Base-by-base conservation (phyloP, 2,888 invertebrate species). In the Hydropsyche betteni region DNA sequence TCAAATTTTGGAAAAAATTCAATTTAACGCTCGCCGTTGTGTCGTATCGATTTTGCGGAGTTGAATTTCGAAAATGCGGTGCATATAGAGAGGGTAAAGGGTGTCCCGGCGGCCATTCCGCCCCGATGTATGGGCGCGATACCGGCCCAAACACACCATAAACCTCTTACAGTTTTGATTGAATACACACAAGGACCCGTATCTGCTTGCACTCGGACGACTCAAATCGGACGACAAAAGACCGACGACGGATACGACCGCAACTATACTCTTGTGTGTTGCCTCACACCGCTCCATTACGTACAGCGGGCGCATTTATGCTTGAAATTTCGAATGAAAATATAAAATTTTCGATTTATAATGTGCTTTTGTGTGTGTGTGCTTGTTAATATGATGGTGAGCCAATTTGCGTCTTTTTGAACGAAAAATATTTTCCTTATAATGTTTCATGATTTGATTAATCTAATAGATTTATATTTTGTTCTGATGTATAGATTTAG, bases 121-220 rank as follows among this genome's bases (percentile, higher is more conserved):
- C 4, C 10, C 64, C 64, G 64, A 78, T 78, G 58, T 75, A 75
- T 75, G 73, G 75, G 34, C 75, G 64, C 38, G 76, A 78, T 76
- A 73, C 33, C 73, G 52, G 71, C 69, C 69, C 76, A 76, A 78
- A 78, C 76, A 76, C 76, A 50, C 78, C 75, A 78, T 78, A 78
- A 78, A 78, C 76, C 77, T 75, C 78, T 74, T 72, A 75, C 75
- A 75, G 61, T 78, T 78, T 78, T 78, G 78, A 78, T 78, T 78
- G 78, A 78, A 78, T 76, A 76, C 71, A 72, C 72, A 64, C 34
- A 44, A 44, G 64, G 34, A 64, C 64, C 55, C 58, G 58, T 61
- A 72, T 72, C 61, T 55, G 44, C 58, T 34, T 72, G 72, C 72
- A 72, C 58, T 58, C 44, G 72, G 64, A 64, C 64, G 64, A 64